Evolutionary conservation across 35 echinoderm and acorn worm genomes (phyloP).

Genomic region (Ophioderma brevispina): DNA sequence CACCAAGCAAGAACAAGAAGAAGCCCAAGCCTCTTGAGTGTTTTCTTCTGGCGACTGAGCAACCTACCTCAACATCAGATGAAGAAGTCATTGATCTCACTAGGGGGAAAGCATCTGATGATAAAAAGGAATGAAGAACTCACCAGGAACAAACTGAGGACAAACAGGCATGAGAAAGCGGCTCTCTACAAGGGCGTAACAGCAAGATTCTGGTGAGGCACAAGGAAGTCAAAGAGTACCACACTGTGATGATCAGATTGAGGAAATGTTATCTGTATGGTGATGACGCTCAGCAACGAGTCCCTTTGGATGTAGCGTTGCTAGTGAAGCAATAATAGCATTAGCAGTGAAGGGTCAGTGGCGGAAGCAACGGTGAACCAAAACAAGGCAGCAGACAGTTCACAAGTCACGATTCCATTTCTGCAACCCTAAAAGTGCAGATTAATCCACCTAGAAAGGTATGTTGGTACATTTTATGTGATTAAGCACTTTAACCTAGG

Average conservation of each 20-base stretch:
- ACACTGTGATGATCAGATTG: no score
- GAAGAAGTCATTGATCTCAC: conserved; percentile 53
- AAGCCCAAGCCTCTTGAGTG: conserved; percentile 60
- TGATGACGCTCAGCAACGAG: background rate
- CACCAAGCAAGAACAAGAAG: conserved; percentile 44
- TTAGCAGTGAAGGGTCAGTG: background rate
- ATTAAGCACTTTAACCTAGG: background rate
- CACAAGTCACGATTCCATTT: background rate
- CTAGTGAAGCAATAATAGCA: background rate
- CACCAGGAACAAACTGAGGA: background rate
- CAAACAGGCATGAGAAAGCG: no score
- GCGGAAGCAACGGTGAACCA: background rate
- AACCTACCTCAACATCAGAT: conserved; percentile 72
- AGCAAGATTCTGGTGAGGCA: no score
- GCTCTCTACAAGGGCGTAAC: no score
- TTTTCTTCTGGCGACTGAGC: conserved; percentile 77
- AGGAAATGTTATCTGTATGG: background rate
- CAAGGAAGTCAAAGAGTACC: no score
- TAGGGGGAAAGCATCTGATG: conserved; percentile 16
- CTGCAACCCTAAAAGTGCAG: background rate
- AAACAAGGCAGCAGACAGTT: background rate
- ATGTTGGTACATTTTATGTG: background rate
- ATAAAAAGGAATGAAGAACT: background rate
- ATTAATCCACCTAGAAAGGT: background rate
- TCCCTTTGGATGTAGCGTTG: background rate